Base-by-base conservation (phyloP, 1,140 invertebrate species). In the Centruroides sculpturatus region DNA sequence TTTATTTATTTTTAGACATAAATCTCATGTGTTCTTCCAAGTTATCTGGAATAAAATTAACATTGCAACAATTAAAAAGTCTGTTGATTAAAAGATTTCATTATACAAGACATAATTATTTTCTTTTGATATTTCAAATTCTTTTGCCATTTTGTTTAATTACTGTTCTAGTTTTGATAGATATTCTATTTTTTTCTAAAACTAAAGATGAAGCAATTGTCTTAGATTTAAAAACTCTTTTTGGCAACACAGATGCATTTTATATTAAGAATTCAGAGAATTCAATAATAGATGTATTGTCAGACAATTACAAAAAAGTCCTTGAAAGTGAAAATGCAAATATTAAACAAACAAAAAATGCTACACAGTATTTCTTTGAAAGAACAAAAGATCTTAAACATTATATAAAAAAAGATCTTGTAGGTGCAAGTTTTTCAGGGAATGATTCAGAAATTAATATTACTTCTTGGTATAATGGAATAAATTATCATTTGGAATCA, bases 1-100 rank as follows among this genome's bases (percentile, higher is more conserved):
- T 36, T 36, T 48, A 23, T 57, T 10, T 57, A 36, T 47, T 49
- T 62, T 7, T 10, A 62, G 60, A 62, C 48, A n/a, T 62, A 35
- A 41, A 41, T 5, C 41, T 41, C 8, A 6, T 62, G 49, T 58
- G 60, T 36, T 23, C 49, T 36, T 7, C 48, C 56, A 11, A 56
- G 34, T 12, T 35, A 49, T 7, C 4, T 47, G 13, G 41, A 48
- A 5, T 11, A 52, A 36, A 23, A 10, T 55, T 66, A 6, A 3
- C 62, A 7, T 23, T 11, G 0, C 52, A 59, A 36, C 61, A 64
- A 53, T 54, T 68, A 10, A 35, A 52, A 46, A 67, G 56, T 9
- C 49, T 69, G 9, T 50, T 69, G 4, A 23, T 63, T 1, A 69
- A 69, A 60, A 57, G 68, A 13, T 63, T 69, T 51, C 60, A 69